Base-by-base conservation (phyloP, 1,140 invertebrate genomes). In the Solenopsis invicta region DNA sequence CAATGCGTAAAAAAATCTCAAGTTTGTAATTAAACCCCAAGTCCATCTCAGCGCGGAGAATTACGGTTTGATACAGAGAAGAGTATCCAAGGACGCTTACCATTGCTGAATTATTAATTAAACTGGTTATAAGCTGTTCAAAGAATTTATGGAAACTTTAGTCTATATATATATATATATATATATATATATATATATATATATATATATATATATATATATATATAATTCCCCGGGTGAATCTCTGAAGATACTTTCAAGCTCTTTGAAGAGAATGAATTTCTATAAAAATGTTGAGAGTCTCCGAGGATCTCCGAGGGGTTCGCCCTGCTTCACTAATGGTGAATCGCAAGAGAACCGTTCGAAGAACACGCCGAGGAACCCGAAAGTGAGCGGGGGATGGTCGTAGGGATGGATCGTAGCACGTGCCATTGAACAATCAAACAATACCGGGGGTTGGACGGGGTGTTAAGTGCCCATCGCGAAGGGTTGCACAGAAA, bases 401-500 rank as follows among this genome's bases (percentile, higher is more conserved):
- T 10, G 13, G 29, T 10, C 34, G 37, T 18, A 29, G 41, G 24
- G n/a, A 54, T n/a, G 12, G 71, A 77, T 77, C 29, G 45, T 62
- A 81, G 41, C 76, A 87, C 81, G 62, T 66, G 75, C 61, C 66
- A 89, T 72, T 78, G 85, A 89, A 85, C 77, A 85, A 37, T 92
- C 88, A 87, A 90, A 91, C 90, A 92, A 90, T 87, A 76, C 87
- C 71, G 54, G 62, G 16, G 45, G 45, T 81, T 81, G 52, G 78
- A 67, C 64, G 82, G 80, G 48, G 88, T 77, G 89, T 88, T 89
- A 90, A 91, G 90, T 91, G 88, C 72, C 61, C 74, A 29, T 59
- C 85, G 77, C 64, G 61, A 56, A 21, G 62, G 87, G 81, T 75
- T 85, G 86, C 81, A 75, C 82, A 78, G 88, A 88, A 93, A 92